Percentiles rank a stretch among this genome's conserved stretches.
These are phyloP conservation scores for Solenopsis fugax DNA, from an alignment of 1,140 invertebrate genomes.

Conservation along the genomic window DNA sequence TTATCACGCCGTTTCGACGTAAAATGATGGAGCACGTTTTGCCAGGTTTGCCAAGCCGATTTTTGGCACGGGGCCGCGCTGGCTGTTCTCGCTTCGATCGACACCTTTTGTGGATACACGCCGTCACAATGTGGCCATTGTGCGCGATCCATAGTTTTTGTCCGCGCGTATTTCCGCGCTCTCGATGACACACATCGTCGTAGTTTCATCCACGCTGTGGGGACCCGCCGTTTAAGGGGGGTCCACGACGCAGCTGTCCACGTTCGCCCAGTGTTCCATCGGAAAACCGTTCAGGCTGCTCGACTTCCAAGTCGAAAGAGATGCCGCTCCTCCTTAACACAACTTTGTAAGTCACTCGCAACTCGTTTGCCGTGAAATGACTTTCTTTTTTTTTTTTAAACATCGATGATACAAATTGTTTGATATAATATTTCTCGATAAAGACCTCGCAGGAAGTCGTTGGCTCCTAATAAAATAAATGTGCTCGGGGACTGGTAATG, in stretches of 20 bases:
- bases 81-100: constrained; percentile 49
- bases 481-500: background rate
- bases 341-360: background rate
- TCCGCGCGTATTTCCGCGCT: constrained; percentile 69
- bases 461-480: background rate
- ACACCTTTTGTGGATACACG: constrained; percentile 76
- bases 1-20: constrained; percentile 21
- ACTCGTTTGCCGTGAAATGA: background rate
- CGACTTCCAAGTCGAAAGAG: constrained; percentile 37
- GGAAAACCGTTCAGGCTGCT: constrained; percentile 14
- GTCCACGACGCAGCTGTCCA: constrained; percentile 74
- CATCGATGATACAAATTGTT: background rate
- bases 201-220: constrained; percentile 45
- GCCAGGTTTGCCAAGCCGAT: constrained; percentile 44
- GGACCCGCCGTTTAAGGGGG: constrained; percentile 56
- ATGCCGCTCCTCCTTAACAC: constrained; percentile 1
- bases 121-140: constrained; percentile 82
- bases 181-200: constrained; percentile 67
- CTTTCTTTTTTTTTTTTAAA: constrained; percentile 1
- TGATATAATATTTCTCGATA: background rate
- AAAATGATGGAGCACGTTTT: constrained; percentile 73
- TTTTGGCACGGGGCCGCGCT: constrained; percentile 56
- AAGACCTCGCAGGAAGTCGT: background rate
- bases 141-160: constrained; percentile 80
- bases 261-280: constrained; percentile 55